phyloP scores from a whole-genome alignment of 2,113 vertebrate species.

The Neodon shergylaensis region DNA sequence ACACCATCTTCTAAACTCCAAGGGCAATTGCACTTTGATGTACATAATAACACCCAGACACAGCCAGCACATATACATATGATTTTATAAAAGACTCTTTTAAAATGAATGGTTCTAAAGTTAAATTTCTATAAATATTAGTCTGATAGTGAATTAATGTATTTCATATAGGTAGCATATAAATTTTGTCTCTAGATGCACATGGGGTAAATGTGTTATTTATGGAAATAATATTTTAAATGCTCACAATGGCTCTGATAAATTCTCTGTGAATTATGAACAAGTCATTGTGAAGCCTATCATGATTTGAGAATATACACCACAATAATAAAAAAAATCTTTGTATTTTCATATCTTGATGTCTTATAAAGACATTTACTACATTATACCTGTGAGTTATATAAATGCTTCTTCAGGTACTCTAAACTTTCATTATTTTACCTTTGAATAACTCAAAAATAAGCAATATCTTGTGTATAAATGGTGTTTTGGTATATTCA shows the following conservation, averaged over 20 bases:
- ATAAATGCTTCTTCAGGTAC: neutral
- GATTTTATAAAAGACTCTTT: neutral
- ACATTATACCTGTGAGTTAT: neutral
- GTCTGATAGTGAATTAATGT: neutral
- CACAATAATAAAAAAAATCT: neutral
- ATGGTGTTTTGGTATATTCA: neutral
- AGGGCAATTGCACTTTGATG: too few relatives aligned
- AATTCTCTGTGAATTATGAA: neutral
- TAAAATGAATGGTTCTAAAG: neutral
- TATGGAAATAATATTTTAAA: neutral
- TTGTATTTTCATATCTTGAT: neutral
- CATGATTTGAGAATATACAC: neutral
- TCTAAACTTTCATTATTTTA: neutral
- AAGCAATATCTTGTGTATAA: neutral
- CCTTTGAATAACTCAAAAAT: neutral
- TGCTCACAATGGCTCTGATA: neutral
- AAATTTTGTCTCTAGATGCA: neutral
- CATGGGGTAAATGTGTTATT: conserved; percentile 15
- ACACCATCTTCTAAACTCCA: neutral
- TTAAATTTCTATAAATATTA: neutral
- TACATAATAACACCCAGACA: neutral
- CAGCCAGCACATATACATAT: neutral
- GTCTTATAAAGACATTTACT: neutral
- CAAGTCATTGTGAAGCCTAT: neutral
- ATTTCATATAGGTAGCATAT: neutral